Base-by-base conservation (phyloP, 1,140 invertebrate genomes). In the Drosophila orena region DNA sequence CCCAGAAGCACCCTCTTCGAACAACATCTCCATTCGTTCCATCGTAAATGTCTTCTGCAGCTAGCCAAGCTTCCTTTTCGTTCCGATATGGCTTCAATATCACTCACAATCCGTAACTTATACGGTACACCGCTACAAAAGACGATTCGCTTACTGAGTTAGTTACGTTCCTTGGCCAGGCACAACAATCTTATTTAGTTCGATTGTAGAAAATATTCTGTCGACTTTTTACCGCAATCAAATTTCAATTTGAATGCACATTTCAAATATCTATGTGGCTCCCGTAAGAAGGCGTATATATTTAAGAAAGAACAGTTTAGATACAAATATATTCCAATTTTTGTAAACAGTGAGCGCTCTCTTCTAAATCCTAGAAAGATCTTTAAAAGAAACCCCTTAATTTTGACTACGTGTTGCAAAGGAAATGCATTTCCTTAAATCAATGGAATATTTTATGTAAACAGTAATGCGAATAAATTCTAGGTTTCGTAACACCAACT, bases 131-230 rank as follows among this genome's bases (percentile, higher is more conserved):
- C 60, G 49, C 53, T 42, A 75, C 40, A 81, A 84, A 84, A 84
- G 80, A 84, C 80, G 49, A 76, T 66, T 60, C 59, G 46, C 49
- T 38, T 57, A 57, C 44, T 47, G 80, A 71, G 30, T 64, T 81
- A 81, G 55, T 35, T 65, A 49, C 64, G 75, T 83, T 84, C 80
- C 70, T 75, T 65, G 37, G 59, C 61, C 38, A 70, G 79, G 79
- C 75, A 83, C 79, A 75, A 78, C 52, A 72, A 78, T 53, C 60
- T 68, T 74, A 78, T 62, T 83, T 62, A 75, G 56, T 83, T 83
- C 59, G 80, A 49, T 30, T 40, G 50, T 71, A 75, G 44, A 55
- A 40, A 66, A 66, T 59, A 27, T 60, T 35, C 50, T 73, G 54
- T 42, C 43, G 53, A 58, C 35, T 65, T 74, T 85, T 27, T 66